Percentiles rank a stretch among this genome's conserved stretches.
These are phyloP conservation scores for Drosophila neutralis DNA, from an alignment of 2,888 invertebrate genomes.

Conservation along the genomic window DNA sequence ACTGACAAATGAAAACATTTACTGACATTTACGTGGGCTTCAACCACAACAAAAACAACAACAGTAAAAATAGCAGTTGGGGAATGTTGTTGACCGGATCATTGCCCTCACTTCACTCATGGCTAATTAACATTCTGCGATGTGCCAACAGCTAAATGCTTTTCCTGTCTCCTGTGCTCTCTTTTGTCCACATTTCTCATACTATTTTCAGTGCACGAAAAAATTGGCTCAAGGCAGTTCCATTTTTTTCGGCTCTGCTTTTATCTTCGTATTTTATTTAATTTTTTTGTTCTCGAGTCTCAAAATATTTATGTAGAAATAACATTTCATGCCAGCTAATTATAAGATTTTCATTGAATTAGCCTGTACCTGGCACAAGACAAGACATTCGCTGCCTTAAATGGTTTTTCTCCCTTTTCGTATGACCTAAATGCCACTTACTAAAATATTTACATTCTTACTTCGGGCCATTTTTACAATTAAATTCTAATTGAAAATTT, in stretches of 20 bases:
- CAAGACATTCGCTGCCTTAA: conserved; percentile 9
- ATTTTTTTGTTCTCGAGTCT: conserved; percentile 28
- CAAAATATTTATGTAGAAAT: conserved; percentile 45
- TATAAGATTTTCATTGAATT: conserved; percentile 26
- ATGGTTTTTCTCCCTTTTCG: neutral
- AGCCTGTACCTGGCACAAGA: neutral
- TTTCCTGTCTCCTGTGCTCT: neutral
- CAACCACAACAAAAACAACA: conserved; percentile 33
- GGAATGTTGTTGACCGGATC: conserved; percentile 40
- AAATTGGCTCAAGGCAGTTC: conserved; percentile 37
- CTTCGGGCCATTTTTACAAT: conserved; percentile 2
- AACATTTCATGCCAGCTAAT: conserved; percentile 47
- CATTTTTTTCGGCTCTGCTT: conserved; percentile 43
- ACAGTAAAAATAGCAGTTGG: conserved; percentile 2
- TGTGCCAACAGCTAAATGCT: conserved; percentile 48
- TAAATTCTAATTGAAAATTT: conserved; percentile 16
- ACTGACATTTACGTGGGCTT: conserved; percentile 66
- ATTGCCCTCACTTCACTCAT: conserved; percentile 58
- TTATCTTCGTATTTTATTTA: conserved; percentile 26
- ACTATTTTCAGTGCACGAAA: conserved; percentile 14
- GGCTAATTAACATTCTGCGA: conserved; percentile 72
- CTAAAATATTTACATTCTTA: conserved; percentile 7
- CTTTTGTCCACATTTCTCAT: conserved; percentile 48
- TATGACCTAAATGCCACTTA: conserved; percentile 17
- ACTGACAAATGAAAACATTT: conserved; percentile 76